Evolutionary conservation across 2,113 vertebrate species (phyloP), one percentile per base, ranked within the genome.

Genomic region (Cromileptes altivelis): DNA sequence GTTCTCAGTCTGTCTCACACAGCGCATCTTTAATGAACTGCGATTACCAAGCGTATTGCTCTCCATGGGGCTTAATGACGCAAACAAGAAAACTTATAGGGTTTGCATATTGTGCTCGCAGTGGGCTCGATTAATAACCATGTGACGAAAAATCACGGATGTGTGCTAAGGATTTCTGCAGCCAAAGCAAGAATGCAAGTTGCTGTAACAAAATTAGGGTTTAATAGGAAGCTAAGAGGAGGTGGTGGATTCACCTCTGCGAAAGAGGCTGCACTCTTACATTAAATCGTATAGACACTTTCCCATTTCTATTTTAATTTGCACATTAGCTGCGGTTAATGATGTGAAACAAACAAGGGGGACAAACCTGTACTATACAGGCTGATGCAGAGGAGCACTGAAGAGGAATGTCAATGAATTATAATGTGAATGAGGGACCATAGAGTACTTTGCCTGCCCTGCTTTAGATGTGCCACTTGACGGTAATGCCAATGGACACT

Each of bases 401-500:
- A 80, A 90, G 90, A 90, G 87, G 89, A 93, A 93, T 86, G 87
- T 92, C 81, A 92, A 89, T 94, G 88, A 88, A 92, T 90, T 88
- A 82, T 72, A 88, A 82, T 93, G 93, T 93, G 89, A 94, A 92
- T 84, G 90, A 95, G 91, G 13, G 23, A 77, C 90, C 87, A 78
- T 91, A 64, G 94, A 94, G 90, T 85, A 80, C 87, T 91, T 89
- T 94, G 91, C 90, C 88, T 85, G 91, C 83, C 83, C 92, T 89
- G 91, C 86, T 94, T 95, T 93, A 90, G 93, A 95, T 95, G 94
- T 89, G 90, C 91, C 90, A 91, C 91, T 94, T 96, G 96, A 97
- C 80, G 92, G 75, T 97, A 96, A 97, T 97, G 93, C 94, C 94
- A 90, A 94, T 94, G 95, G 96, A 96, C 95, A 92, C 93, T 92